A percentile compares a stretch with the other conserved stretches of the same genome.
Conservation (phyloP, 2,888 invertebrate genomes). For the Lamellibrachia columna region DNA sequence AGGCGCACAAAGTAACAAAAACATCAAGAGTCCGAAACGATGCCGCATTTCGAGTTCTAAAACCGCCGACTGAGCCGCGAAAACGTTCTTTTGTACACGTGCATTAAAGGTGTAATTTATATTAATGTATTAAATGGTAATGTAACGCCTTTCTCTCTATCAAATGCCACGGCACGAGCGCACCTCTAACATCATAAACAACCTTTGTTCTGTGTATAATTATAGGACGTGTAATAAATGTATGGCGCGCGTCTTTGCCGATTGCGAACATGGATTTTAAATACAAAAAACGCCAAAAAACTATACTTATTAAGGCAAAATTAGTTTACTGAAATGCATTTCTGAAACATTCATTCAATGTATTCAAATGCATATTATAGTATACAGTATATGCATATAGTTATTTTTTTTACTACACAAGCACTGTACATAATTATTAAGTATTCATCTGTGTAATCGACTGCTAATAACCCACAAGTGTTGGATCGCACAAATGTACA, state of each 20-base stretch:
- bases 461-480: too few species aligned
- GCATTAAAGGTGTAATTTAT: background rate
- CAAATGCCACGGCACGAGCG: background rate
- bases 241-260: background rate
- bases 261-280: background rate
- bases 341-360: too few species aligned
- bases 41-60: background rate
- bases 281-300: too few species aligned
- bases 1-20: background rate
- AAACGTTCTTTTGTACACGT: conserved; percentile 8
- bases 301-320: too few species aligned
- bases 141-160: background rate
- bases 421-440: too few species aligned
- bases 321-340: too few species aligned
- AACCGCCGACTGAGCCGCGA: background rate
- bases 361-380: too few species aligned
- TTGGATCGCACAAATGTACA: too few species aligned
- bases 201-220: background rate
- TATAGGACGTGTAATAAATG: background rate
- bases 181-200: background rate
- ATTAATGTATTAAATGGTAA: background rate
- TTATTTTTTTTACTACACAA: too few species aligned
- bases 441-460: too few species aligned
- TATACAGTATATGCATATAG: too few species aligned
- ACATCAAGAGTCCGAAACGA: background rate